These are phyloP conservation scores for Hetaerina titia DNA, from an alignment of 2,888 invertebrate genomes.

Conservation along the genomic window DNA sequence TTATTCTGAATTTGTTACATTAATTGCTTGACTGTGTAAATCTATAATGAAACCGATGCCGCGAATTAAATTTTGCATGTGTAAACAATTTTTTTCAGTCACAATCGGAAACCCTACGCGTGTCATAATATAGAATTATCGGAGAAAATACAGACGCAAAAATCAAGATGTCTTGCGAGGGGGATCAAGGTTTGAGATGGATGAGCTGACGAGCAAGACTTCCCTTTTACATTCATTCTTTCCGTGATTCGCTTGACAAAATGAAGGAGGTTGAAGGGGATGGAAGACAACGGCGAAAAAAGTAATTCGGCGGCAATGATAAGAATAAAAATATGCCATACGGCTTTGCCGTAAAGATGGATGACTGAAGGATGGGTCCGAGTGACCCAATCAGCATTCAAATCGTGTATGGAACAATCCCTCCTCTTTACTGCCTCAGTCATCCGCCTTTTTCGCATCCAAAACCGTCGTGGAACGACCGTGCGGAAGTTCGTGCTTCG, in stretches of 20 bases:
- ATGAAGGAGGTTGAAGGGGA: background rate
- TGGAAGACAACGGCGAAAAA: background rate
- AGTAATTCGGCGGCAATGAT: background rate
- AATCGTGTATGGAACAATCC: background rate
- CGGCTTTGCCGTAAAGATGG: background rate
- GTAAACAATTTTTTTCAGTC: no score
- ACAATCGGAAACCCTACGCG: no score
- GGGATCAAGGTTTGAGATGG: background rate
- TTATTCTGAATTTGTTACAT: no score
- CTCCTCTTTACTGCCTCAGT: conserved; percentile 29
- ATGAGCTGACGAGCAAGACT: background rate
- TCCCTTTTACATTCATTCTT: background rate
- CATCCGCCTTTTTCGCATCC: background rate
- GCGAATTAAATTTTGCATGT: no score
- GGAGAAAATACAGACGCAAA: background rate
- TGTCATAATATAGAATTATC: background rate
- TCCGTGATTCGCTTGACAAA: background rate
- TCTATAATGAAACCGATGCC: no score
- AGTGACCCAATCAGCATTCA: conserved; percentile 41
- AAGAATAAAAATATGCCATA: background rate
- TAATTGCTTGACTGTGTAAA: no score
- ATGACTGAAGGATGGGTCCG: background rate
- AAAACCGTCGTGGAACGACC: background rate
- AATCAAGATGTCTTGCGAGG: background rate
- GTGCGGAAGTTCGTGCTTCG: background rate